Base-by-base conservation (phyloP, 2,797 vertebrate genomes). In the Myotis findleyi region DNA sequence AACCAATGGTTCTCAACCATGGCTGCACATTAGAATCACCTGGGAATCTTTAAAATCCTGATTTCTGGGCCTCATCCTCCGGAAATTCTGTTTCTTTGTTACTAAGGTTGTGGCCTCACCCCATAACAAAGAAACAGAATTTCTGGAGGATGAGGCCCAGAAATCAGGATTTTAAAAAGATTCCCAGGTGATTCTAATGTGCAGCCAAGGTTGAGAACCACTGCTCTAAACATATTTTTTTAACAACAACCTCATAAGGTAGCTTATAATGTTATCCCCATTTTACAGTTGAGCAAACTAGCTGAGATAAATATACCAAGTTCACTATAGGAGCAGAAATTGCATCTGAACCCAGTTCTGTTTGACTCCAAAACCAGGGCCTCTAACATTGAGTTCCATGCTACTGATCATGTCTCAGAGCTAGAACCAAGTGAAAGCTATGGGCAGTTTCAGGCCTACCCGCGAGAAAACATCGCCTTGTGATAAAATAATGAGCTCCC, bases 271-370 rank as follows among this genome's bases (percentile, higher is more conserved):
- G 73, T 88, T 76, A 76, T 71, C 25, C 44, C 47, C 51, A 71
- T 55, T 80, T 85, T 91, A 51, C 36, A 82, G 12, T 8, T 27
- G 33, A 84, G 66, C 44, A 71, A 84, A 92, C 14, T 33, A 86
- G 33, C 16, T 71, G 17, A 86, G 73, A 71, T 44, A 87, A 80
- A 83, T 68, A 20, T 12, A 53, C 33, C 17, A 9, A 73, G 44
- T 36, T 90, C 77, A 21, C 20, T 80, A 17, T 82, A n/a, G 69
- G 41, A 85, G 41, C 30, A 81, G 25, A 91, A 53, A 27, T 21
- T 49, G 21, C 13, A 72, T 68, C 88, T 91, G 75, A 94, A 47
- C 6, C 25, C 47, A 77, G 76, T 82, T 91, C 80, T 82, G 38
- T 82, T 36, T 75, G 71, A 96, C 21, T 91, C 55, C 23, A 68